Base-by-base conservation (phyloP, 2,888 invertebrate genomes). In the Mantis religiosa region DNA sequence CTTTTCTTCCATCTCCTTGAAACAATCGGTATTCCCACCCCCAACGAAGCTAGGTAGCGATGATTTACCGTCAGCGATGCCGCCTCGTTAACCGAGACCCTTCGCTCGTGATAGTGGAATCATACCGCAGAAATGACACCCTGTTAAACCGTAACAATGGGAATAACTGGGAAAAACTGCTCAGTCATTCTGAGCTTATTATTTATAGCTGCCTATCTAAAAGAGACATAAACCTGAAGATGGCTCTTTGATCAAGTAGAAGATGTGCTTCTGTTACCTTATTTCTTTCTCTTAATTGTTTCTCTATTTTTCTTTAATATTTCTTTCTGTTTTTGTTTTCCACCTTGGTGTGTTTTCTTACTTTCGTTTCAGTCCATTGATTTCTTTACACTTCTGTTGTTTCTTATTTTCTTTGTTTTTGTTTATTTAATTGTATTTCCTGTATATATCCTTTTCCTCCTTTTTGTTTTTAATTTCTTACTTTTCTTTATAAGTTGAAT, bases 21-120 rank as follows among this genome's bases (percentile, higher is more conserved):
- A 88, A 83, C 83, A 54, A 88, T 88, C 88, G 54, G 88, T 88
- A 88, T 88, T 88, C 88, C 83, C 47, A 41, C 27, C 83, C 87
- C 30, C 47, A 28, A 71, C 54, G 54, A 71, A 71, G 54, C 25
- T 84, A 30, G 28, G 34, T 84, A 28, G 28, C 84, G 28, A 84
- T 84, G 28, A 28, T 84, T 84, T 84, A 84, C 84, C 84, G 84
- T 25, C 28, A 12, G 28, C 84, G 84, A 84, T 34, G 84, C 54
- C 54, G 54, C 54, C 54, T 71, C 54, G 54, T 71, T 71, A 71
- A 71, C 54, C 20, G 54, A 25, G 54, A 71, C 54, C 54, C 54
- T 71, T 71, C 54, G 54, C 54, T 71, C 54, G 54, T 71, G 54
- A 71, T 71, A 71, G 54, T 25, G 54, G 54, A 71, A 71, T 71